Base-by-base conservation (phyloP, 2,888 invertebrate genomes). In the Lasioglossum calceatum region DNA sequence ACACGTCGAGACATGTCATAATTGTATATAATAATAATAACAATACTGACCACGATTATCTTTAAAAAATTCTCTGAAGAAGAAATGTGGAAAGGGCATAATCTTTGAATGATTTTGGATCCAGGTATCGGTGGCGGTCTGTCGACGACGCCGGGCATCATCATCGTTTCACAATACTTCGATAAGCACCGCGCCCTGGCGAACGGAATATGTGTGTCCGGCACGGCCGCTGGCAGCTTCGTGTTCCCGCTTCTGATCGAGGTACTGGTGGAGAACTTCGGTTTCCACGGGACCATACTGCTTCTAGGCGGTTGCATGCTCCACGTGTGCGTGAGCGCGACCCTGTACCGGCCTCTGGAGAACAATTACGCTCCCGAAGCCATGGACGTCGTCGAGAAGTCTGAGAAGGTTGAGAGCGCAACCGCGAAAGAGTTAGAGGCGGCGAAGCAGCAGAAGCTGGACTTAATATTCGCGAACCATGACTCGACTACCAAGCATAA, bases 131-230 rank as follows among this genome's bases (percentile, higher is more conserved):
- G 98, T 0, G 97, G 97, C 0, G 98, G 98, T 0, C 96, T 98
- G 0, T 97, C 97, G 0, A 98, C 98, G 1, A 98, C 98, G 0
- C 98, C 98, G 0, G 98, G 98, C 0, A 97, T 98, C 78, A 97
- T 98, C 12, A 97, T 98, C 85, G 98, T 98, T 0, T 97, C 97
- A 0, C 97, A 97, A 88, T 98, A 98, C 93, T 98, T 98, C 92
- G 97, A 97, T 91, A 97, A 97, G 92, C 97, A 97, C 95, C 96
- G 98, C 77, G 98, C 98, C 0, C 93, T 98, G 86, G 98, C 98
- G 0, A 98, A 98, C 93, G 98, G 98, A 0, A 97, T 98, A 89
- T 98, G 98, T 92, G 97, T 98, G 84, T 97, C 97, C 71, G 98
- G 98, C 87, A 98, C 97, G 7, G 98, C 98, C 0, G 97, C 97